Percentiles rank a stretch among this genome's conserved stretches.
phyloP scores from a whole-genome alignment of 53 echinoderm and acorn worm genomes.

The Patiria pectinifera region DNA sequence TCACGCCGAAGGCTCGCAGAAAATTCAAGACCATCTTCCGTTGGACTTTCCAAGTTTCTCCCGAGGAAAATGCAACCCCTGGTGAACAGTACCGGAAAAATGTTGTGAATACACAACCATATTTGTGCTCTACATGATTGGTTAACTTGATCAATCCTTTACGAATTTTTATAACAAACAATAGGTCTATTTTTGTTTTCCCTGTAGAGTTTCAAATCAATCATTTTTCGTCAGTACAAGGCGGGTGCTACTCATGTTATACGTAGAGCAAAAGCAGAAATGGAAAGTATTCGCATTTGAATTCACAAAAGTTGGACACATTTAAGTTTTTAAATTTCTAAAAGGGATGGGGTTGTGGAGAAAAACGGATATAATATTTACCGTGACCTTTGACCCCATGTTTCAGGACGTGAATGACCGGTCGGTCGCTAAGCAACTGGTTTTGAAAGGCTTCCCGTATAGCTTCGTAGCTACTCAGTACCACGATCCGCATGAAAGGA shows the following conservation, averaged over 20 bases:
- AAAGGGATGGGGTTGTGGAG: not conserved
- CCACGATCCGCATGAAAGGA: not conserved
- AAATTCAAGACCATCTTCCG: slow-evolving; percentile 63
- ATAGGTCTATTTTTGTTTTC: no score
- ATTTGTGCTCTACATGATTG: no score
- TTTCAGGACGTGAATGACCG: slow-evolving; percentile 42
- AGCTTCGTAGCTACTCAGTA: slow-evolving; percentile 33
- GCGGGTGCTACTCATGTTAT: no score
- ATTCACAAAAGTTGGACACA: no score
- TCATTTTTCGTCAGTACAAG: no score
- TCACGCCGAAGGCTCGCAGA: slow-evolving; percentile 71
- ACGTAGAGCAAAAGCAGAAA: no score
- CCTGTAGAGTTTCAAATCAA: no score
- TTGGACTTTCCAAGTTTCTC: slow-evolving; percentile 68
- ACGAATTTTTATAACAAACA: no score
- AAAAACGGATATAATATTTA: not conserved
- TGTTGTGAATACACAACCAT: no score
- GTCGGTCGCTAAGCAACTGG: slow-evolving; percentile 21
- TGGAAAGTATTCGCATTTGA: no score
- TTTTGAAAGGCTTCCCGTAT: slow-evolving; percentile 43
- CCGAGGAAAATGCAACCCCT: slow-evolving; percentile 57
- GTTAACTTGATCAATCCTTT: no score
- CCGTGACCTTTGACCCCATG: slow-evolving; percentile 37
- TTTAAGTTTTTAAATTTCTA: no score
- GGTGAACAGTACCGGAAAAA: not conserved